Evolutionary conservation across 2,113 vertebrate genomes (phyloP), one percentile per base, ranked within the genome.

Genomic region (Phoxinus phoxinus): DNA sequence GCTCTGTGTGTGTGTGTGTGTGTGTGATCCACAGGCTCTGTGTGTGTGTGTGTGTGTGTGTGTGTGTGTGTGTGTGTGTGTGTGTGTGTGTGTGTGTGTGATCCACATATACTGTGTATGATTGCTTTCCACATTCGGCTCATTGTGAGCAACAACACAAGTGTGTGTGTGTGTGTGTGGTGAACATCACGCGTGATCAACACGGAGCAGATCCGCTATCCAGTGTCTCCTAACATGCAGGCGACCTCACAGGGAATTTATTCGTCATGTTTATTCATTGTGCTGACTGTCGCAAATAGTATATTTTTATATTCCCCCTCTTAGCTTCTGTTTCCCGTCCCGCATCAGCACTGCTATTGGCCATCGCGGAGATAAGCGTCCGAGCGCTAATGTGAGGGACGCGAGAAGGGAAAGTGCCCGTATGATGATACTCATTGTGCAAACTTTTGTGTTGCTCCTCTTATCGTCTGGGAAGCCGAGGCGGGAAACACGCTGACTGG

Each of bases 361-460:
- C 85, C 87, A 88, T 85, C 89, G 93, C 93, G 93, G 92, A 94
- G 87, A 90, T 88, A 89, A 81, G 87, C 87, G 86, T 90, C 51
- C 87, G 21, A 7, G 53, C 12, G 23, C 86, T 83, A 92, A 94
- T 94, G 92, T 90, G 85, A 65, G 69, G 63, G 21, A 88, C 87
- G 72, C 32, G 23, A 53, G 63, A 9, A 76, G 84, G 89, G 65
- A 91, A 93, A 89, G 90, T 92, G 92, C 93, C 90, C 12, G 90
- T 76, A 85, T 91, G 92, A 92, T 93, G 93, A 94, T 92, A 92
- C 89, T 93, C 89, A 94, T 94, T 95, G 94, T 95, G 93, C 88
- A 89, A 95, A 94, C 94, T 94, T 95, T 94, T 91, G 92, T 92
- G 91, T 90, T 83, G 48, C 91, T 69, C 89, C 92, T 92, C 91